These are phyloP conservation scores for Echinometra lucunter DNA, from an alignment of 53 echinoderm and acorn worm genomes.

Conservation along the genomic window DNA sequence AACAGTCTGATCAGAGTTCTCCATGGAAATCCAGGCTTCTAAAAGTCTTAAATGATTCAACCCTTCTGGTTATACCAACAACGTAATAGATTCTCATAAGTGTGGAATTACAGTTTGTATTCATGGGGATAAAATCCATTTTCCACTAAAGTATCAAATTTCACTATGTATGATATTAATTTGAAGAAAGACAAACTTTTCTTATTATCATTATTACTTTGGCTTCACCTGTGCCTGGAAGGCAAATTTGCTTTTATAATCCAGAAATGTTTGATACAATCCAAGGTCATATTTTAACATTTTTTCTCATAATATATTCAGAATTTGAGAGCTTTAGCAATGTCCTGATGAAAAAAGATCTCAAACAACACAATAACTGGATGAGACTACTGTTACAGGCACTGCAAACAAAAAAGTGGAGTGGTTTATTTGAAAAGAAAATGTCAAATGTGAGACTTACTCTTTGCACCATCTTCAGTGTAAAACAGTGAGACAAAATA, in stretches of 20 bases:
- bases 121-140: not conserved
- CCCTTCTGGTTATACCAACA: too few species aligned
- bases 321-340: not conserved
- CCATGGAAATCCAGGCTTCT: too few species aligned
- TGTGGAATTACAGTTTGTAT: conserved; percentile 10
- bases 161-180: not conserved
- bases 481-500: not conserved
- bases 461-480: conserved; percentile 47
- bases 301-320: not conserved
- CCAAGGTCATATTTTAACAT: not conserved
- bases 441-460: conserved; percentile 50
- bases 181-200: not conserved
- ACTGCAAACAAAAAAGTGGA: conserved; percentile 52
- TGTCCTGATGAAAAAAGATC: not conserved
- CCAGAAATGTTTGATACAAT: not conserved
- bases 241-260: too few species aligned
- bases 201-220: too few species aligned
- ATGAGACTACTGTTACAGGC: not conserved
- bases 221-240: too few species aligned
- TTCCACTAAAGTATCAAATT: not conserved
- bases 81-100: conserved; percentile 14
- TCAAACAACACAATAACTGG: not conserved
- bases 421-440: conserved; percentile 49
- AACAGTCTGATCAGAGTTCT: too few species aligned
- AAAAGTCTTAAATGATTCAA: too few species aligned